Evolutionary conservation across 1,140 invertebrate genomes (phyloP).

Genomic region (Papilio helenus): DNA sequence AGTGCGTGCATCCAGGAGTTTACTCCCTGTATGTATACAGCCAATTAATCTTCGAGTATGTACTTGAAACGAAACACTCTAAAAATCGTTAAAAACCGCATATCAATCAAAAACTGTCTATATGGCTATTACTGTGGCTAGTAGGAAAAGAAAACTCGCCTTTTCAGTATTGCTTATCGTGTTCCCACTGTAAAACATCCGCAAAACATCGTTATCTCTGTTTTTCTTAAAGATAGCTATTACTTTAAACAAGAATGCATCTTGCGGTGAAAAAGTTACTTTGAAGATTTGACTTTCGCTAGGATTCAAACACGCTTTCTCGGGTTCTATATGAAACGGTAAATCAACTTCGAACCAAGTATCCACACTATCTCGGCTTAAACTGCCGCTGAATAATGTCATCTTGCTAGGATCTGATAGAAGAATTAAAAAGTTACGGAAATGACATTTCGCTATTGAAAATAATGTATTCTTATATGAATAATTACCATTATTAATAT

Average conservation of each 20-base stretch:
- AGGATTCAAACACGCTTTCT: conserved; percentile 64
- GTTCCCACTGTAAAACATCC: neutral
- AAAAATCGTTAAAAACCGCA: neutral
- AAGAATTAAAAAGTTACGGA: conserved; percentile 33
- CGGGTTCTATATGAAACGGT: conserved; percentile 67
- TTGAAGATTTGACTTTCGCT: conserved; percentile 55
- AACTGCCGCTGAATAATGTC: conserved; percentile 67
- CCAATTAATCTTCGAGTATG: conserved; percentile 10
- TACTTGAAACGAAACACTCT: neutral
- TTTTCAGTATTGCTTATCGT: neutral
- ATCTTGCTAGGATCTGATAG: conserved; percentile 63
- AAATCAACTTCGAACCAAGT: conserved; percentile 76
- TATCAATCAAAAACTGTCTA: conserved; percentile 35
- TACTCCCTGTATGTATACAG: neutral
- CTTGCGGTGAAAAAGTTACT: conserved; percentile 44
- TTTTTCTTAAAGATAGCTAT: too few species aligned
- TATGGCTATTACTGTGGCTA: too few species aligned
- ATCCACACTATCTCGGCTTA: conserved; percentile 66
- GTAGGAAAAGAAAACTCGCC: neutral
- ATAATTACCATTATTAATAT: conserved; percentile 30
- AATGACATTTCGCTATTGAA: neutral
- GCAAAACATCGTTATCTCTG: neutral
- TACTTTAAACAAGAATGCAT: conserved; percentile 73
- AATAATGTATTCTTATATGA: neutral
- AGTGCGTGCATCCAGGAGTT: neutral